phyloP scores from a whole-genome alignment of 2,113 vertebrate species.

The Syngnathus floridae region DNA sequence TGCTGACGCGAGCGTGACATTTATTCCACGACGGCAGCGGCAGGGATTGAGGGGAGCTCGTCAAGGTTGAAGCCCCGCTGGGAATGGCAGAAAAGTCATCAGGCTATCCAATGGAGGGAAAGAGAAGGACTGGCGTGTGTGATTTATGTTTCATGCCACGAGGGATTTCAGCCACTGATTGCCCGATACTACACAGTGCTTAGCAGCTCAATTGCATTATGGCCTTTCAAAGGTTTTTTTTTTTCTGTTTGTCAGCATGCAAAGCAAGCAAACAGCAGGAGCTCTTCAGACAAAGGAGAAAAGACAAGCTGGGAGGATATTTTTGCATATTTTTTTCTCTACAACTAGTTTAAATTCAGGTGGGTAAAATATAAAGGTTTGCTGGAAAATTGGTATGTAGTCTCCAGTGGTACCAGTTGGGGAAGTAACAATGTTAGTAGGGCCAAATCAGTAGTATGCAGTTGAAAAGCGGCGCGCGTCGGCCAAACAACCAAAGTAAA shows the following conservation, averaged over 20 bases:
- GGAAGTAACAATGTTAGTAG: neutral
- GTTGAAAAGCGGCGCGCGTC: neutral
- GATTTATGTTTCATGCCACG: constrained; percentile 67
- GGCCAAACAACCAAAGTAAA: neutral
- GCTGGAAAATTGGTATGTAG: too few species aligned
- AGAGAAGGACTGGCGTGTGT: constrained; percentile 49
- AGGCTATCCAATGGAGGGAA: constrained; percentile 34
- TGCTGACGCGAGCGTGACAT: constrained; percentile 29
- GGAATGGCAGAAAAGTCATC: constrained; percentile 44
- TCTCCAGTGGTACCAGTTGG: neutral
- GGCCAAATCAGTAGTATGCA: neutral
- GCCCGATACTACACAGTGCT: constrained; percentile 67
- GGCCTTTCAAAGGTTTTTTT: constrained; percentile 48
- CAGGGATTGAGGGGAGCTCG: constrained; percentile 27
- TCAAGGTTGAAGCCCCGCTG: constrained; percentile 45
- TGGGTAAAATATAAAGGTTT: too few species aligned
- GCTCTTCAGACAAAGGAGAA: constrained; percentile 17
- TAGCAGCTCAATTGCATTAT: constrained; percentile 68
- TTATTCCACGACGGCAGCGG: constrained; percentile 29
- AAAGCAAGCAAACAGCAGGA: constrained; percentile 24
- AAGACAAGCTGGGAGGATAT: neutral
- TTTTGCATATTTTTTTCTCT: neutral
- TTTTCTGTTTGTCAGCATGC: constrained; percentile 44
- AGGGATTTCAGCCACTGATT: constrained; percentile 69
- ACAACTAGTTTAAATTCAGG: neutral